Evolutionary conservation across 2,888 invertebrate genomes (phyloP).

Genomic region (Agriopis marginaria): DNA sequence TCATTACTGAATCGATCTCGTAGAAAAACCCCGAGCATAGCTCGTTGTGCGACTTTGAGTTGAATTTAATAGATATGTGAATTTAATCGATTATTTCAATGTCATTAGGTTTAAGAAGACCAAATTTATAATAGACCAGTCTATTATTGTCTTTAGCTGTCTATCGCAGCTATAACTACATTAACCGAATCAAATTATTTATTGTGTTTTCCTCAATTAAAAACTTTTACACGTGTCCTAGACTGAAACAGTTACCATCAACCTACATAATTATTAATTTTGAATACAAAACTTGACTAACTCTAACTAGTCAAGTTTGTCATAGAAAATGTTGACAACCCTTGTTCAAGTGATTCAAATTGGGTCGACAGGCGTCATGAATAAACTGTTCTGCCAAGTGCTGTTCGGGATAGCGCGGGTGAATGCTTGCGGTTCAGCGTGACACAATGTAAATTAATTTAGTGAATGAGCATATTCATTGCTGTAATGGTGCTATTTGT

Average conservation of each 20-base stretch:
- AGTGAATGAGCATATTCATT: conserved; percentile 21
- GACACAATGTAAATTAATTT: conserved; percentile 25
- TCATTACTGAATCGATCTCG: too few species aligned
- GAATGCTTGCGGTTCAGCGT: conserved; percentile 8
- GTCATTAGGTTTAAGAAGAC: too few species aligned
- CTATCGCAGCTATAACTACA: too few species aligned
- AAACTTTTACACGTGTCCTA: background rate
- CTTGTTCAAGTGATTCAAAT: conserved; percentile 49
- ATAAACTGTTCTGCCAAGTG: conserved; percentile 32
- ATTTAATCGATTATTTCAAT: too few species aligned
- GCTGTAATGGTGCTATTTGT: conserved; percentile 15
- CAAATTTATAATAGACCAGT: too few species aligned
- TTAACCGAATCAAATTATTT: background rate
- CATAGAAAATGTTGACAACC: conserved; percentile 23
- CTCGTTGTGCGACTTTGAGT: too few species aligned
- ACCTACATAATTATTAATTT: background rate
- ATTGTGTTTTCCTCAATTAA: background rate
- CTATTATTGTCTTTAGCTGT: too few species aligned
- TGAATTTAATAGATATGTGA: too few species aligned
- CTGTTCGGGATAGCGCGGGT: conserved; percentile 19
- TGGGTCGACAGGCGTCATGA: conserved; percentile 50
- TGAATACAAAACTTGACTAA: background rate
- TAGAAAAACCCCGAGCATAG: too few species aligned
- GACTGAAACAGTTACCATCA: background rate
- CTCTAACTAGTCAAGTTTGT: background rate